Conservation (phyloP, 2,888 invertebrate genomes). For the Drosophila rellima region DNA sequence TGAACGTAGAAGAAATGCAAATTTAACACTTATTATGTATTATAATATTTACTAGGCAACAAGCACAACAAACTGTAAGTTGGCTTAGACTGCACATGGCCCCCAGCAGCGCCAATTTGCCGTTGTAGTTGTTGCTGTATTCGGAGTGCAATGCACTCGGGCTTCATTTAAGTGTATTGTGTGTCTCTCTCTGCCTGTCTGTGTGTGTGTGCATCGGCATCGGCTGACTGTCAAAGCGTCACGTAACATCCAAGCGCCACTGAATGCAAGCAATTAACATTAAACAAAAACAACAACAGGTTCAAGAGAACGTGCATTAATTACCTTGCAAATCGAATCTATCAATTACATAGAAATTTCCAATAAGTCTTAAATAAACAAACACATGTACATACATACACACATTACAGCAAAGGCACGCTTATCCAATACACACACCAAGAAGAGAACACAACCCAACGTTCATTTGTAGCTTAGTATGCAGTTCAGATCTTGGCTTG, state of each 20-base stretch:
- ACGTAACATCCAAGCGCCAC: constrained; percentile 61
- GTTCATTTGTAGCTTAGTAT: constrained; percentile 11
- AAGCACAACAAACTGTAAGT: constrained; percentile 29
- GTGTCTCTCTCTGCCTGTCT: constrained; percentile 24
- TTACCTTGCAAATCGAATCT: constrained; percentile 38
- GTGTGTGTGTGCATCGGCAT: constrained; percentile 25
- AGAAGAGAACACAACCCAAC: constrained; percentile 7
- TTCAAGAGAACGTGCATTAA: constrained; percentile 44
- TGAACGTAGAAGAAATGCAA: not conserved
- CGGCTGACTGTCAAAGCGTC: constrained; percentile 63
- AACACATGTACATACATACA: not conserved
- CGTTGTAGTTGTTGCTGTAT: constrained; percentile 20
- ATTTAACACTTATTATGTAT: too few species aligned
- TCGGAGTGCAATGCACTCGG: constrained; percentile 53
- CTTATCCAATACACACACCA: constrained; percentile 27
- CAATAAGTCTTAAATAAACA: too few species aligned
- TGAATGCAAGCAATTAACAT: constrained; percentile 41
- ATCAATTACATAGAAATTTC: constrained; percentile 7
- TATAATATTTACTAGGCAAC: constrained; percentile 17
- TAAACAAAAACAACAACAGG: constrained; percentile 33
- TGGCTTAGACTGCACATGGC: constrained; percentile 27
- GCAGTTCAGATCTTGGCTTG: constrained; percentile 5
- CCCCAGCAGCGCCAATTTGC: constrained; percentile 32
- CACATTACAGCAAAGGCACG: constrained; percentile 4
- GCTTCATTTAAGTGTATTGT: constrained; percentile 22